phyloP scores from a whole-genome alignment of 2,888 invertebrate species.

The Apodemia hepburni region DNA sequence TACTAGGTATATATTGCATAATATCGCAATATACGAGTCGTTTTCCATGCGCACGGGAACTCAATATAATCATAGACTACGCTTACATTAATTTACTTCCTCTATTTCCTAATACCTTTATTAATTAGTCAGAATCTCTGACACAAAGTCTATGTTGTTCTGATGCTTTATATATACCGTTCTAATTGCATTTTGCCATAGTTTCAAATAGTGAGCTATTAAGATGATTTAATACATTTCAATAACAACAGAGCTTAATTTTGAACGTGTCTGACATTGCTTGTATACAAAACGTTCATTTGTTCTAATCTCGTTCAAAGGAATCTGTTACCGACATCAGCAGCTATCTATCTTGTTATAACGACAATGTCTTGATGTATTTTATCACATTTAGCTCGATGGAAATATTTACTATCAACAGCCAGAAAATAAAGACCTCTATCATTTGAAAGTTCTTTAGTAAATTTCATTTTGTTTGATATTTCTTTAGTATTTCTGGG shows the following conservation, averaged over 20 bases:
- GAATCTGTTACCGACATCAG: conserved; percentile 59
- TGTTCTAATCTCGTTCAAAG: conserved; percentile 55
- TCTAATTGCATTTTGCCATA: neutral
- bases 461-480: conserved; percentile 16
- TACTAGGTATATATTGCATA: no score
- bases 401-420: conserved; percentile 63
- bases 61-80: no score
- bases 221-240: conserved; percentile 36
- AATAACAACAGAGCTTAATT: conserved; percentile 47
- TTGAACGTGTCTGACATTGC: conserved; percentile 37
- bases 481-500: conserved; percentile 31
- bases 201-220: neutral
- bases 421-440: conserved; percentile 46
- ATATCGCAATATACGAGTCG: no score
- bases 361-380: conserved; percentile 78
- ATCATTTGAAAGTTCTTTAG: conserved; percentile 31
- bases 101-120: no score
- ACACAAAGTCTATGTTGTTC: neutral
- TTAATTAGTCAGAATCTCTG: neutral
- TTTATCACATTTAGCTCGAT: conserved; percentile 73
- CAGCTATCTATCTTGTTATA: conserved; percentile 67
- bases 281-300: conserved; percentile 46
- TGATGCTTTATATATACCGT: neutral
- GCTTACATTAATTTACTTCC: no score
- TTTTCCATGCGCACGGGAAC: no score